Base-by-base conservation (phyloP, 2,888 invertebrate genomes). In the Pegoplata infirma region DNA sequence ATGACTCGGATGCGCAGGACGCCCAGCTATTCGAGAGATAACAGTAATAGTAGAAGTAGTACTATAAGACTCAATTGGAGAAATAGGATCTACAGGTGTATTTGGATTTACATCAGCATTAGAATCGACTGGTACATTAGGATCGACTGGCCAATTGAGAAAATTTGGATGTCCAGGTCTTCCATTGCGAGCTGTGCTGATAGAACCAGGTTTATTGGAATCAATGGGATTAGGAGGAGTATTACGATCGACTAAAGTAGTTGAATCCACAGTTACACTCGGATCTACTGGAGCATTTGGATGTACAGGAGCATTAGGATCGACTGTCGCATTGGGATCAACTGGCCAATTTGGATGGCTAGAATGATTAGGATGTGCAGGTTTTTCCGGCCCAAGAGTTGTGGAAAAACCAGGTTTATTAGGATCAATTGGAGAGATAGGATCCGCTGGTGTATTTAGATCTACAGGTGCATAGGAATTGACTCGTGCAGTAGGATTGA, bases 381-480 rank as follows among this genome's bases (percentile, higher is more conserved):
- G 74, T 61, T 3, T 84, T 78, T 28, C 79, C 76, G n/a, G 63
- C 53, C 28, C 82, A 64, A 59, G 10, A 1, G 59, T 23, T n/a
- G 17, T 2, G 2, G 16, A 2, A 36, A 12, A 12, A 81, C n/a
- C n/a, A n/a, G n/a, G n/a, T n/a, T n/a, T n/a, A n/a, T n/a, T n/a
- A 10, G n/a, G n/a, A n/a, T 49, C 49, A 1, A 55, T 49, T 36
- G 68, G 75, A n/a, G n/a, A n/a, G 36, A n/a, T n/a, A n/a, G n/a
- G 83, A 0, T 40, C n/a, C 1, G 5, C 3, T 10, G 17, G 46
- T 14, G 7, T 74, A 49, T 46, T 6, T 17, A n/a, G 25, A 28
- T 61, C 47, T 23, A 16, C 49, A 36, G 32, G 76, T n/a, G n/a
- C 55, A 12, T n/a, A 1, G 25, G 68, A 36, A 17, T 61, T 63